Evolutionary conservation across 2,888 invertebrate genomes (phyloP), one percentile per base, ranked within the genome.

Genomic region (Allygus modestus): DNA sequence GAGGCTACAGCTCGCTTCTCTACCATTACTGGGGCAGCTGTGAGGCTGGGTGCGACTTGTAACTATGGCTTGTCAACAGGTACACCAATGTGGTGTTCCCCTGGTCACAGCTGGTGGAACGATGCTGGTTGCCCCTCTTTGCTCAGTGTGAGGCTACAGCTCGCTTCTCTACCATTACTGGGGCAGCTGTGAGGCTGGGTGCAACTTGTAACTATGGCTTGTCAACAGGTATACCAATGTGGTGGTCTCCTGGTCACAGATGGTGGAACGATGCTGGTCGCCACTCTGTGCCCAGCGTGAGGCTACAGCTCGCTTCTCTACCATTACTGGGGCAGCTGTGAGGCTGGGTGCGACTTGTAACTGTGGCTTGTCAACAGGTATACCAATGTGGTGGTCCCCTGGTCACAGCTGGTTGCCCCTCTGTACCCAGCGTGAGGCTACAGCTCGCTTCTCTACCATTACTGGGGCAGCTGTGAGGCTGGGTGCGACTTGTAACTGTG

Each of bases 401-500:
- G 81, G 33, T 65, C 81, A 0, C 85, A 61, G 28, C 46, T 86
- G 17, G 12, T 81, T 61, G 46, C 86, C 87, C 5, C 81, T 87
- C 2, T 37, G 54, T 7, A 41, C 20, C n/a, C 84, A 85, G 58
- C 65, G 81, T 17, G 26, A 61, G 58, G 77, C 61, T 15, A 81
- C 82, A 0, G 69, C 82, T 0, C 58, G 58, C 28, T 89, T 83
- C 87, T 28, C 92, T 92, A 15, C 96, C 95, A 37, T 93, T 94
- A 1, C 83, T 89, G 0, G 93, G 93, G 7, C 95, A 96, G 88
- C 92, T 96, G 61, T 91, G 92, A 15, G 92, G 92, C 65, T 92
- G 94, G 84, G 65, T 69, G 0, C 96, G 96, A 89, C 94, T 95
- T 0, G 95, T 96, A 7, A 96, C 96, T 88, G 91, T 96, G 41